Conservation (phyloP, 2,113 vertebrate species). For the Serranochromis macrocephalus region DNA sequence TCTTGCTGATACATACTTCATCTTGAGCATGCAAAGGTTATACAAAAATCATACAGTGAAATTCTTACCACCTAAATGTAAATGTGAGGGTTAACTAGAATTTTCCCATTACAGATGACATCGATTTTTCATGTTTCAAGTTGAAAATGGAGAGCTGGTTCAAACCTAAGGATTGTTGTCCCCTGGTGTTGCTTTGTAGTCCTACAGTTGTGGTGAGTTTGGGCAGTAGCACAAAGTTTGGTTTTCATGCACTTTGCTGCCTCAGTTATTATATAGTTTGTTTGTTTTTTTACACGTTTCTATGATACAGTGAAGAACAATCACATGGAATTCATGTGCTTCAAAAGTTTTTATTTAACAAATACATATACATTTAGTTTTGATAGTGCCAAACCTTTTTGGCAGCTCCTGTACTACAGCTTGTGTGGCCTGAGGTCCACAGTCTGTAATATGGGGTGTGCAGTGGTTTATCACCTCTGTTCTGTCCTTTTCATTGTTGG, state of each 20-base stretch:
- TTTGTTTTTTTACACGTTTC: too few relatives aligned
- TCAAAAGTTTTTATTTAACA: neutral
- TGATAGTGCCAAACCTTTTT: neutral
- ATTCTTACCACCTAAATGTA: too few relatives aligned
- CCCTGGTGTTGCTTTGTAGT: accelerated
- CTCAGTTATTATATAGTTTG: too few relatives aligned
- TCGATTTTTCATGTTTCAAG: neutral
- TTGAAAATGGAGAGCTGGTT: neutral
- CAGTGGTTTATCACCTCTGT: neutral
- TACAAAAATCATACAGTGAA: too few relatives aligned
- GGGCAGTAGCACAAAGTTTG: too few relatives aligned
- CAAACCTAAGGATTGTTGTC: neutral
- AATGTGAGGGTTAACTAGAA: too few relatives aligned
- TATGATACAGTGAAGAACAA: neutral
- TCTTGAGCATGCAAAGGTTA: too few relatives aligned
- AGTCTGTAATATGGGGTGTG: neutral
- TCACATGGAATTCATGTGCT: neutral
- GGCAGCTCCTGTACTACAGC: neutral
- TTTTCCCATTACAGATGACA: too few relatives aligned
- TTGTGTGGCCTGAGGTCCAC: neutral
- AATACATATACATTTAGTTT: neutral
- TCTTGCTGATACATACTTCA: too few relatives aligned
- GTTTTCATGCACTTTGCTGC: too few relatives aligned
- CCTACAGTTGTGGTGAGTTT: neutral
- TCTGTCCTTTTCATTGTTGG: neutral